Evolutionary conservation across 2,888 invertebrate species (phyloP), one percentile per base, ranked within the genome.

Genomic region (Esperia sulphurella): DNA sequence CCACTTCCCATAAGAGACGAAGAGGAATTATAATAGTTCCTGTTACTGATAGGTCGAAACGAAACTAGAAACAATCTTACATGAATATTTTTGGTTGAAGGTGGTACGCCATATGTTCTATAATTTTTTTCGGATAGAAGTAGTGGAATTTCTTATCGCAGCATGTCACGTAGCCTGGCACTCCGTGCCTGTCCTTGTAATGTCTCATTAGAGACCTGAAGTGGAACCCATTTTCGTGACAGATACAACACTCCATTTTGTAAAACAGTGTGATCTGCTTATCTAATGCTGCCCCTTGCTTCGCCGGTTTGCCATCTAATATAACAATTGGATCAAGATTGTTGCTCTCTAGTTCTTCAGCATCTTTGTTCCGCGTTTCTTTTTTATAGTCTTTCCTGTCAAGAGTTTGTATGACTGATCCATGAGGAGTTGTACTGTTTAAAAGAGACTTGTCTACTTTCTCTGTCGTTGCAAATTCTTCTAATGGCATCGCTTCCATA

Each of bases 181-280:
- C 89, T 0, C 89, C 89, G 50, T 89, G 89, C 48, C 87, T 71
- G 1, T 89, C 88, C 59, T 86, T 89, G 61, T 89, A 89, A 61
- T 89, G 89, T 59, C 77, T 81, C 87, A 89, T 87, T 13, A 89
- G 68, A 5, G 87, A 83, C 49, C 83, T 79, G 54, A 84, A 89
- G 59, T 88, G 71, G 55, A 89, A 88, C 12, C 80, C 85, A 41
- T 68, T 73, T 50, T 82, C 81, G 62, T 87, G 88, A 54, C 89
- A 89, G 57, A 89, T 88, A 51, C 83, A 83, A 55, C 89, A 89
- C 67, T 89, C 88, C 89, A 89, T 89, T 65, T 85, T 84, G 58
- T 89, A 89, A 58, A 89, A 89, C 4, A 88, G 60, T 1, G 84
- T 83, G 59, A 89, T 87, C 59, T 89, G 89, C 59, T 71, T 80